Evolutionary conservation across 1,140 invertebrate genomes (phyloP), one percentile per base, ranked within the genome.

Genomic region (Platyura marginata): DNA sequence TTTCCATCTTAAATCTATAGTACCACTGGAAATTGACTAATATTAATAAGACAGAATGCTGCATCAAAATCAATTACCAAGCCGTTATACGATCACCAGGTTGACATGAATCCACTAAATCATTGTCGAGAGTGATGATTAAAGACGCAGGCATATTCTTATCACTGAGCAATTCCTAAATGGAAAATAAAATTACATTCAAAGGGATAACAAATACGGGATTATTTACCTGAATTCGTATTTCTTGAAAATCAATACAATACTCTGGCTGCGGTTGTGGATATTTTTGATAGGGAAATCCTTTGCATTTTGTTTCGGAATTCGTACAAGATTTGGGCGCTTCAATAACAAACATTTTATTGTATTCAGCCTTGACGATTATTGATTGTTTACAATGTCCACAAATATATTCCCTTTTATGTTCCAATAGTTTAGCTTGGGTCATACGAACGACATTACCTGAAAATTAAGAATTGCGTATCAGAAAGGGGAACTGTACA

Each of bases 171-270:
- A 81, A 79, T 53, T 86, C 81, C 71, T 83, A 61, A n/a, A 70
- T 32, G 42, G 4, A 40, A 40, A 18, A 8, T 6, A 36, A 18
- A 36, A 5, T 5, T 6, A n/a, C 10, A 18, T 36, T 36, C 15
- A 36, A 18, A 36, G 6, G 34, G 34, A 10, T 6, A 6, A 36
- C 16, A 15, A 10, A 6, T 36, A 10, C 6, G 15, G 10, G 16
- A 36, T 10, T 19, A 47, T 47, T 44, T 64, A 77, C 78, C 63
- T 85, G 81, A 53, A 86, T 70, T 68, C 87, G 89, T 16, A 93
- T 75, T 71, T 93, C 88, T 65, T 92, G 88, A 64, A 86, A 91
- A 67, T 93, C 88, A 48, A 76, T 76, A 55, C 75, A 88, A 53
- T 79, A 72, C 42, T 72, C 64, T 48, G 36, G 21, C 19, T 25